Base-by-base conservation (phyloP, 2,888 invertebrate species). In the Stegophylla sp. region DNA sequence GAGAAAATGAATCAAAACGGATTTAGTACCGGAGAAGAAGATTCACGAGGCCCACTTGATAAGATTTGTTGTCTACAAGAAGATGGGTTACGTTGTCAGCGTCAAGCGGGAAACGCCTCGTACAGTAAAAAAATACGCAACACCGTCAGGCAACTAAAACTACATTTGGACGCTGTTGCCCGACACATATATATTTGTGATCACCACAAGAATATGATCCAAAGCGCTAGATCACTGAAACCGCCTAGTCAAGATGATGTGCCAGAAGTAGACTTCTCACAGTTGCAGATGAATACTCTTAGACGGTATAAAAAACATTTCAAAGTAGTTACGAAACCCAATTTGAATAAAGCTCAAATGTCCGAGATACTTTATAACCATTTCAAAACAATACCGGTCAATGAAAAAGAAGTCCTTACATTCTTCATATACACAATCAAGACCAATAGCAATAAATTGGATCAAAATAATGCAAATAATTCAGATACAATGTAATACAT, bases 91-190 rank as follows among this genome's bases (percentile, higher is more conserved):
- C 90, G 95, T 84, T 98, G 97, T 88, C 90, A 91, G 84, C 91
- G 95, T 86, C 91, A 92, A 81, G 97, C 96, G 84, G 95, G 96
- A 83, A 95, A 96, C 89, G 98, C 98, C 84, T 94, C 96, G 66
- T 98, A 97, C 88, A 97, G 95, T 88, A 97, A 98, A 87, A 91
- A 97, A 84, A 96, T 98, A 85, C 97, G 97, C 88, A 97, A 97
- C 87, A 97, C 94, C 82, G 97, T 97, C 51, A 93, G 94, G 75
- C 96, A 96, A 86, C 91, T 98, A 61, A 95, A 95, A 86, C 91
- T 98, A 61, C 92, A 92, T 86, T 92, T 94, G 84, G 97, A 97
- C 88, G 91, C 89, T 84, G 89, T 90, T 86, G 93, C 82, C 56
- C 91, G 94, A 85, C 97, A 98, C 86, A 95, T 94, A 85, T 97